These are phyloP conservation scores for Hylaeus anthracinus DNA, from an alignment of 1,140 invertebrate species.

Conservation along the genomic window DNA sequence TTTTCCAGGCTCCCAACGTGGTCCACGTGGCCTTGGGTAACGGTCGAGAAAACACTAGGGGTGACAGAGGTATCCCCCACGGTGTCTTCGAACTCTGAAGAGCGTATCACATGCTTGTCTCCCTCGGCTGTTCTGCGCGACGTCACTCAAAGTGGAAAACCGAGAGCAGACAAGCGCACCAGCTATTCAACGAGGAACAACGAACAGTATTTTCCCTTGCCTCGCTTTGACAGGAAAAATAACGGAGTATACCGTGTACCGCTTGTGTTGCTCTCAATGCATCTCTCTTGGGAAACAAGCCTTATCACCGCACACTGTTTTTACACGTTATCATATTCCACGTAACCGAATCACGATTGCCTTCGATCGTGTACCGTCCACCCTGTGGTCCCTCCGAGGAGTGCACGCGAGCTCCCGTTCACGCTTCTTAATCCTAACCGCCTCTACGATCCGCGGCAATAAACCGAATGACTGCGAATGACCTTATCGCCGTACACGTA, in stretches of 20 bases:
- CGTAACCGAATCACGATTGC: background rate
- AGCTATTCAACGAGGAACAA: conserved; percentile 2
- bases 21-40: conserved; percentile 74
- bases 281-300: background rate
- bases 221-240: conserved; percentile 32
- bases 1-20: conserved; percentile 71
- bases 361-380: background rate
- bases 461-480: conserved; percentile 22
- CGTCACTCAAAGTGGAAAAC: conserved; percentile 3
- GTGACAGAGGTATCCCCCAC: conserved; percentile 35
- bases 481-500: conserved; percentile 43
- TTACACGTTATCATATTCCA: background rate
- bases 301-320: background rate
- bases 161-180: background rate
- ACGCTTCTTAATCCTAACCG: background rate
- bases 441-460: conserved; percentile 2
- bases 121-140: background rate
- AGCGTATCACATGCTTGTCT: conserved; percentile 13
- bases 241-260: background rate
- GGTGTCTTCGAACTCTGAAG: conserved; percentile 13
- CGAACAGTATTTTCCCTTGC: conserved; percentile 17
- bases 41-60: conserved; percentile 45
- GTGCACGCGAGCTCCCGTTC: background rate
- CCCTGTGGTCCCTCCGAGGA: conserved; percentile 20
- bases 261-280: background rate